Conservation (phyloP, 2,888 invertebrate species). For the Hermaeophaga mercurialis region DNA sequence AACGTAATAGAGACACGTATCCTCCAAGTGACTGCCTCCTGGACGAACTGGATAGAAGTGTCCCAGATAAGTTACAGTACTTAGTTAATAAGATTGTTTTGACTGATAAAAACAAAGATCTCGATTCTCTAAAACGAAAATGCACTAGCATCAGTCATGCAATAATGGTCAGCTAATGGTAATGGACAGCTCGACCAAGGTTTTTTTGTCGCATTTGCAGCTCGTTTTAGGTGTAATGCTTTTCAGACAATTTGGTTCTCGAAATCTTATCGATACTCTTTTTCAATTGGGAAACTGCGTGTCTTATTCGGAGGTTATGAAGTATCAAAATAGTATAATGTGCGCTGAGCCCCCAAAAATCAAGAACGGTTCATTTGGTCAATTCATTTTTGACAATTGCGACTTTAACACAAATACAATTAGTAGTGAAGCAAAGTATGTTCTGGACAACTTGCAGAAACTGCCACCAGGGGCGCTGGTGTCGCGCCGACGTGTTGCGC, state of each 20-base stretch:
- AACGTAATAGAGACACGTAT: not conserved
- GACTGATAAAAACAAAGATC: not conserved
- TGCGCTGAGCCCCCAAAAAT: not conserved
- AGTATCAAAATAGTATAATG: too few relatives aligned
- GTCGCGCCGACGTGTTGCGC: too few relatives aligned
- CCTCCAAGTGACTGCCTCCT: slow-evolving; percentile 2
- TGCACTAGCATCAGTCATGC: not conserved
- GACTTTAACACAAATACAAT: too few relatives aligned
- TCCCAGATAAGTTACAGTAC: slow-evolving; percentile 2
- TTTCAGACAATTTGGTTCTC: not conserved
- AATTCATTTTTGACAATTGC: too few relatives aligned
- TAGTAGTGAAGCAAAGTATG: too few relatives aligned
- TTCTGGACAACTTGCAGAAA: too few relatives aligned
- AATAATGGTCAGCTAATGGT: too few relatives aligned
- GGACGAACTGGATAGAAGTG: not conserved
- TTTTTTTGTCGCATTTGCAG: slow-evolving; percentile 3
- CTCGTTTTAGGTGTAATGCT: slow-evolving; percentile 4
- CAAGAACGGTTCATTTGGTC: not conserved
- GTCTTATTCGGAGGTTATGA: not conserved
- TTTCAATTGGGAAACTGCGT: slow-evolving; percentile 1
- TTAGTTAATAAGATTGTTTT: not conserved
- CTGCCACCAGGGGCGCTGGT: too few relatives aligned
- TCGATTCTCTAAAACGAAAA: not conserved
- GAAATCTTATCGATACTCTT: not conserved
- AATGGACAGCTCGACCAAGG: not conserved